Evolutionary conservation across 2,797 vertebrate species (phyloP).

Genomic region (Crocodylus rhombifer): DNA sequence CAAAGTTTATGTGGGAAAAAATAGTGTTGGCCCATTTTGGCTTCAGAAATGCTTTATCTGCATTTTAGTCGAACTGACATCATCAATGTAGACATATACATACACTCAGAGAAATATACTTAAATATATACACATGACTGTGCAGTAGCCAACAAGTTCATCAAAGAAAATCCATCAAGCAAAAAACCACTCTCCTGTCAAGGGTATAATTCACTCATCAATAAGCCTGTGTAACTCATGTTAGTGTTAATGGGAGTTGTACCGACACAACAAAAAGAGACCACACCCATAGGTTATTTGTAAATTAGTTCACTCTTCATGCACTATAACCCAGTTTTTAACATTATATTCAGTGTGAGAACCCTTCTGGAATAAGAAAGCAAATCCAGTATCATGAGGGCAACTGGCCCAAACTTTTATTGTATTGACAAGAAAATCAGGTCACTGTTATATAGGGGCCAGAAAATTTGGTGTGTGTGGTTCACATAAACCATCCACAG

Average conservation of each 20-base stretch:
- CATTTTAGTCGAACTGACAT: slow-evolving; percentile 79
- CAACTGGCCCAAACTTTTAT: neutral
- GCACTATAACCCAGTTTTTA: slow-evolving; percentile 66
- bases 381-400: neutral
- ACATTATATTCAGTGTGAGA: fast-evolving
- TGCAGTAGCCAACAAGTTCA: slow-evolving; percentile 64
- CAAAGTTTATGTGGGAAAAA: slow-evolving; percentile 78
- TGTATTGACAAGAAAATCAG: neutral
- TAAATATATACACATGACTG: slow-evolving; percentile 72
- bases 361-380: neutral
- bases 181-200: slow-evolving; percentile 65
- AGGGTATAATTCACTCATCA: slow-evolving; percentile 67
- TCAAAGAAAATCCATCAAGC: slow-evolving; percentile 59
- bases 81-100: slow-evolving; percentile 66
- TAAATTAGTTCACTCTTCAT: slow-evolving; percentile 50
- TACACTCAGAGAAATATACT: slow-evolving; percentile 53
- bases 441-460: neutral
- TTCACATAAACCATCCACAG: neutral
- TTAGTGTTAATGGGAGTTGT: slow-evolving; percentile 58
- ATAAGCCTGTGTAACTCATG: slow-evolving; percentile 54
- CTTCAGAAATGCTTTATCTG: slow-evolving; percentile 80
- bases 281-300: slow-evolving; percentile 45
- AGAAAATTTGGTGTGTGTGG: neutral
- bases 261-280: slow-evolving; percentile 46
- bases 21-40: slow-evolving; percentile 77